phyloP scores from a whole-genome alignment of 2,888 invertebrate genomes.

The Epiblema foenella region DNA sequence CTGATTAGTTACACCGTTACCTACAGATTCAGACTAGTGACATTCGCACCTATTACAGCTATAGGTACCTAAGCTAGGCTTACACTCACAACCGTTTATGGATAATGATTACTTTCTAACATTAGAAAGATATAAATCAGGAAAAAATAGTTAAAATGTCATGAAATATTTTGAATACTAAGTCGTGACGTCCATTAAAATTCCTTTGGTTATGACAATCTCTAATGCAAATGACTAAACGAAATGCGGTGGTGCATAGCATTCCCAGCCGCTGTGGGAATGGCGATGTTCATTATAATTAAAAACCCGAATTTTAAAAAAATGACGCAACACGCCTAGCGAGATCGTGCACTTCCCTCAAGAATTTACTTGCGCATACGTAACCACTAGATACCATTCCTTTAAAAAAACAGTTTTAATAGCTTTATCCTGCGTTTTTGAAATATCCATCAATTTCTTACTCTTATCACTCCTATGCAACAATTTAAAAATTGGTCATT shows the following conservation, averaged over 20 bases:
- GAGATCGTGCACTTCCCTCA: background rate
- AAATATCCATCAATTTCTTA: conserved; percentile 39
- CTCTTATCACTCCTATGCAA: conserved; percentile 50
- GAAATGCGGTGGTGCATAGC: background rate
- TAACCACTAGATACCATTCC: background rate
- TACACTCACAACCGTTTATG: conserved; percentile 41
- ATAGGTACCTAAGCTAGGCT: conserved; percentile 21
- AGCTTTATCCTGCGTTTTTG: conserved; percentile 7
- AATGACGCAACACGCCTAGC: background rate
- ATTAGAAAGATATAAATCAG: conserved; percentile 16
- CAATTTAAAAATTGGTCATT: conserved; percentile 68
- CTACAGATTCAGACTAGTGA: background rate
- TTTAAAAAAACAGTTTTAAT: background rate
- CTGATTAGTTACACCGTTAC: background rate
- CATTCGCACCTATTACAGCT: conserved; percentile 13
- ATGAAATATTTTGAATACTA: no score
- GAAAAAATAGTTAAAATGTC: background rate
- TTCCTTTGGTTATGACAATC: background rate
- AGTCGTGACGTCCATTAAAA: background rate
- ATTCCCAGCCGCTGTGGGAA: background rate
- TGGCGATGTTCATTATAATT: no score
- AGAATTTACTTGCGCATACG: background rate
- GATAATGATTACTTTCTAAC: conserved; percentile 32
- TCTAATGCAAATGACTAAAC: background rate
- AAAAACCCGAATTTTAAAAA: no score